Base-by-base conservation (phyloP, 1,140 invertebrate genomes). In the Drosophila nikananu region DNA sequence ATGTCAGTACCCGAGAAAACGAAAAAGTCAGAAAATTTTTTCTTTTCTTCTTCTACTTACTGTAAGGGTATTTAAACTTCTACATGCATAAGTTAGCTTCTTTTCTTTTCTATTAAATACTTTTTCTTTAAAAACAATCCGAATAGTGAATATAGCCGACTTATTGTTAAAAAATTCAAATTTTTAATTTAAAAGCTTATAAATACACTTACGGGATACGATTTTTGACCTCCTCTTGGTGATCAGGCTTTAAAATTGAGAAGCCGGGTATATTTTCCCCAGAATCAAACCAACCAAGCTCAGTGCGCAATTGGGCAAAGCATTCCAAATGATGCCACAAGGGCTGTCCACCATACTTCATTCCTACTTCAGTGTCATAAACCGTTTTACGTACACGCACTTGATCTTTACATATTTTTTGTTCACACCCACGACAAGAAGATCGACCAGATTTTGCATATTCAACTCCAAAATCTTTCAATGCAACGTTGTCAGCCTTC, bases 321-420 rank as follows among this genome's bases (percentile, higher is more conserved):
- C 99, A 99, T 70, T 97, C 96, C 12, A 98, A 93, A 94, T 99
- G 98, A 93, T 99, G 96, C 98, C 98, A 99, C 27, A 95, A 93
- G 75, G 97, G 95, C 77, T 96, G 94, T 0, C 96, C 96, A 17
- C 97, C 97, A 94, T 96, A 98, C 92, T 95, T 96, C 80, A 94
- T 95, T 0, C 96, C 97, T 48, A 96, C 94, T 77, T 97, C 96
- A 72, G 95, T 96, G 59, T 98, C 96, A 94, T 94, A 98, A 81
- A 98, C 97, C 81, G 97, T 97, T 93, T 98, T 98, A 9, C 96
- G 95, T 67, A 99, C 94, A 46, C 98, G 94, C 30, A 98, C 93
- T 91, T 96, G 96, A 91, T 95, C 95, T 95, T 98, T 98, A 25
- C 95, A 93, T 86, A 99, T 99, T 89, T 96, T 97, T 68, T 96